Base-by-base conservation (phyloP, 2,113 vertebrate genomes). In the Furnarius figulus region DNA sequence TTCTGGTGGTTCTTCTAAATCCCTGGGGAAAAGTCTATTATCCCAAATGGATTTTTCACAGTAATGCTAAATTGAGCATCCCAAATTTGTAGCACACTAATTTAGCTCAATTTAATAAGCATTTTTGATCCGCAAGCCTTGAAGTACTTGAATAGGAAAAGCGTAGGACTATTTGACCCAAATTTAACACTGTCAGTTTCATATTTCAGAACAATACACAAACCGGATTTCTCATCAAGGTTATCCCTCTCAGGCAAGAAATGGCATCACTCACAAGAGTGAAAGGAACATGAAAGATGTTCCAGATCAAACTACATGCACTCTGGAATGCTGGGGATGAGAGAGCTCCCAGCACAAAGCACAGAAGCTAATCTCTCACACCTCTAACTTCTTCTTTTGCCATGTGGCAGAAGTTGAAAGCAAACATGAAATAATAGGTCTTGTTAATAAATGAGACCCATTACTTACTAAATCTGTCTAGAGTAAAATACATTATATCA, bases 41-140 rank as follows among this genome's bases (percentile, higher is more conserved):
- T 90, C 71, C 77, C 90, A 95, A 96, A 96, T 95, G 78, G 70
- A 95, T 97, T 96, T 96, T 96, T 95, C 95, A 97, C 93, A 90
- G 77, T 70, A 92, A 96, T 61, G 65, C 78, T 95, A 95, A 96
- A 95, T 90, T 91, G 75, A 94, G 81, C 91, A 93, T 97, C 65
- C 62, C 86, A 74, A 95, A 96, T 95, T 53, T 86, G 72, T 82
- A 68, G 78, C 50, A 89, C 66, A 86, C 72, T 91, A 96, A 97
- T 94, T 93, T 94, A 95, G 68, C 63, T 94, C 81, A 93, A 91
- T 95, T 95, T 97, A 89, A 87, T 95, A 91, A 39, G 78, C 12
- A 1, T 44, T 93, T 94, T 85, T 74, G 3, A 94, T 97, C 88
- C 88, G 90, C 85, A 88, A 77, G 50, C 10, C 73, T 86, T 67